phyloP scores from a whole-genome alignment of 2,888 invertebrate genomes.

The Eupithecia inturbata region DNA sequence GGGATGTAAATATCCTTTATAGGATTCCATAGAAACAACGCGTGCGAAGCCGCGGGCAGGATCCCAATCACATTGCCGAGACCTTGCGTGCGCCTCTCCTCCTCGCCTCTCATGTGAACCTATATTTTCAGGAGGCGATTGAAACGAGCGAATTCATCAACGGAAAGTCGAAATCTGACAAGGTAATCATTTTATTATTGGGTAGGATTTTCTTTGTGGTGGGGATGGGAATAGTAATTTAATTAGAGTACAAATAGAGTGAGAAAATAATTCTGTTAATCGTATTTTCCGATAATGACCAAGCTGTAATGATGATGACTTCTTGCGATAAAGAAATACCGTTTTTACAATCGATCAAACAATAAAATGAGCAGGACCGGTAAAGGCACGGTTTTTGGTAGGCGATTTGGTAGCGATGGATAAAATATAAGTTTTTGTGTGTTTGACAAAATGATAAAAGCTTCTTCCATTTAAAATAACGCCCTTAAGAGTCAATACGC shows the following conservation, averaged over 20 bases:
- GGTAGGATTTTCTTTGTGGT: not conserved
- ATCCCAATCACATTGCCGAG: too few species aligned
- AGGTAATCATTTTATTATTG: slow-evolving; percentile 21
- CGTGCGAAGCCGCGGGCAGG: too few species aligned
- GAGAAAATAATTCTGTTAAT: not conserved
- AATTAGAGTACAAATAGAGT: not conserved
- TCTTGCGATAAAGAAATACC: not conserved
- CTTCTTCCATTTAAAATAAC: too few species aligned
- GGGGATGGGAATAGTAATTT: not conserved
- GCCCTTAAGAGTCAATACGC: too few species aligned
- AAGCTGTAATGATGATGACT: not conserved
- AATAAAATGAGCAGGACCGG: too few species aligned
- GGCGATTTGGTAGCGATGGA: too few species aligned
- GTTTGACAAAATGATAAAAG: too few species aligned
- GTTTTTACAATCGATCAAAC: not conserved
- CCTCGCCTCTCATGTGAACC: not conserved
- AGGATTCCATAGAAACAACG: too few species aligned
- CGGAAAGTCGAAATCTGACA: slow-evolving; percentile 27
- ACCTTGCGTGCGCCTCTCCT: too few species aligned
- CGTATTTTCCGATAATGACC: not conserved
- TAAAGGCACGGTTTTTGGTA: too few species aligned
- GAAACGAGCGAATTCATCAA: slow-evolving; percentile 28
- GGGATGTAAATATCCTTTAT: too few species aligned
- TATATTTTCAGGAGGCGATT: slow-evolving; percentile 34
- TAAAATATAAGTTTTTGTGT: not conserved